These are phyloP conservation scores for Porites rus DNA, from an alignment of 92 coral and sea anemone species.

Conservation along the genomic window DNA sequence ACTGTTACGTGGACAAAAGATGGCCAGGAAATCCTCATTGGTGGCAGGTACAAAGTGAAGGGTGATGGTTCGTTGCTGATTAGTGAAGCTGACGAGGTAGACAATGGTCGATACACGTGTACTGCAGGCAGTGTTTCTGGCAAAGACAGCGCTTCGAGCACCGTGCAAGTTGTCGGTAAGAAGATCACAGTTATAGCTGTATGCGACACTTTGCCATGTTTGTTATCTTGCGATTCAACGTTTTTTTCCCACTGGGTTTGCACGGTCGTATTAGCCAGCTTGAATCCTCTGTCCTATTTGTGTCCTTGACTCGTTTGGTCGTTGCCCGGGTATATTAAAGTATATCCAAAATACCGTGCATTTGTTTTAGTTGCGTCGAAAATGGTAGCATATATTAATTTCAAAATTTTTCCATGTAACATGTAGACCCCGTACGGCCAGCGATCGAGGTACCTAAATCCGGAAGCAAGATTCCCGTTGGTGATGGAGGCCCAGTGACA, in stretches of 20 bases:
- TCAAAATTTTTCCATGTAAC: neutral
- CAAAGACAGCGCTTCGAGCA: slow-evolving; percentile 42
- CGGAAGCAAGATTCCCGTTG: slow-evolving; percentile 40
- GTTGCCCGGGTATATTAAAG: neutral
- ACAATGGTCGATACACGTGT: slow-evolving; percentile 61
- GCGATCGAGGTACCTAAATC: slow-evolving; percentile 11
- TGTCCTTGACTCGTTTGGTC: neutral
- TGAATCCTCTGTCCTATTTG: neutral
- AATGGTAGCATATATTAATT: neutral
- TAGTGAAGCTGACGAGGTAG: slow-evolving; percentile 30
- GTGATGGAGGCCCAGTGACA: slow-evolving; percentile 48
- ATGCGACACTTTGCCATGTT: no score
- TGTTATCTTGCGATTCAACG: no score
- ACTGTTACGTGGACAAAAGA: slow-evolving; percentile 72
- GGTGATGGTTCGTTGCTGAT: slow-evolving; percentile 54
- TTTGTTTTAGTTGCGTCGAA: neutral
- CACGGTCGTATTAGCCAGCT: neutral
- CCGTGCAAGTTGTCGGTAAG: slow-evolving; percentile 68
- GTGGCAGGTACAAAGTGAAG: slow-evolving; percentile 19
- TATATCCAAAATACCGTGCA: no score
- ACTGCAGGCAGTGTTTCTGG: slow-evolving; percentile 59
- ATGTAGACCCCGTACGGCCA: slow-evolving; percentile 26
- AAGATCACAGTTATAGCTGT: neutral
- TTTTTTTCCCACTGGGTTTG: neutral
- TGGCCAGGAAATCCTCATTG: slow-evolving; percentile 18